A percentile compares a stretch with the other conserved stretches of the same genome.
Conservation (phyloP, 2,113 vertebrate species). For the Aleadryas rufinucha region DNA sequence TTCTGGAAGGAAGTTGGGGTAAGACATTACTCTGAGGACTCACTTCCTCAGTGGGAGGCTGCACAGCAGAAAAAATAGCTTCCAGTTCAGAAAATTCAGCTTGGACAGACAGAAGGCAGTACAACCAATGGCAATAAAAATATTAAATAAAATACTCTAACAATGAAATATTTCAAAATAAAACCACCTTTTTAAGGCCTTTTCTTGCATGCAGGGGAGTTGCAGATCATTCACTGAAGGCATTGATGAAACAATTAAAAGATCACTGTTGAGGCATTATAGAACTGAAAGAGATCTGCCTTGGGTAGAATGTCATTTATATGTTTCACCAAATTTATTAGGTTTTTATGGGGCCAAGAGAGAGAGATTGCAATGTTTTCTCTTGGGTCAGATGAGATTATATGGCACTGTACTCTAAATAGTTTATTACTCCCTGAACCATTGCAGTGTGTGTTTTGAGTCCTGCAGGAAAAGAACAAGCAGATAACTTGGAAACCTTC, state of each 20-base stretch:
- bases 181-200: not conserved
- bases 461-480: not conserved
- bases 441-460: not conserved
- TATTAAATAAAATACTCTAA: not conserved
- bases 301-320: not conserved
- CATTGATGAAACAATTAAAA: not conserved
- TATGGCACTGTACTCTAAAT: not conserved
- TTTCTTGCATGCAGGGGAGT: not conserved
- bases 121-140: not conserved
- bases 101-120: not conserved
- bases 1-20: not conserved
- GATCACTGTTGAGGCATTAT: not conserved
- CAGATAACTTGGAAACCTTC: not conserved
- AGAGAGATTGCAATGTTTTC: not conserved
- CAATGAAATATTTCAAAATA: not conserved
- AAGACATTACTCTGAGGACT: not conserved
- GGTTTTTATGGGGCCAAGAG: not conserved
- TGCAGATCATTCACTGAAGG: not conserved
- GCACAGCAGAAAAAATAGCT: not conserved
- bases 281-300: not conserved
- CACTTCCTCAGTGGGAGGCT: not conserved
- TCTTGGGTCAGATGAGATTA: slow-evolving; percentile 18
- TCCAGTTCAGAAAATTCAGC: not conserved
- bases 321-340: not conserved
- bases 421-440: slow-evolving; percentile 20